A percentile compares a stretch with the other conserved stretches of the same genome.
Conservation (phyloP, 2,797 vertebrate genomes). For the Pseudochirops corinnae region DNA sequence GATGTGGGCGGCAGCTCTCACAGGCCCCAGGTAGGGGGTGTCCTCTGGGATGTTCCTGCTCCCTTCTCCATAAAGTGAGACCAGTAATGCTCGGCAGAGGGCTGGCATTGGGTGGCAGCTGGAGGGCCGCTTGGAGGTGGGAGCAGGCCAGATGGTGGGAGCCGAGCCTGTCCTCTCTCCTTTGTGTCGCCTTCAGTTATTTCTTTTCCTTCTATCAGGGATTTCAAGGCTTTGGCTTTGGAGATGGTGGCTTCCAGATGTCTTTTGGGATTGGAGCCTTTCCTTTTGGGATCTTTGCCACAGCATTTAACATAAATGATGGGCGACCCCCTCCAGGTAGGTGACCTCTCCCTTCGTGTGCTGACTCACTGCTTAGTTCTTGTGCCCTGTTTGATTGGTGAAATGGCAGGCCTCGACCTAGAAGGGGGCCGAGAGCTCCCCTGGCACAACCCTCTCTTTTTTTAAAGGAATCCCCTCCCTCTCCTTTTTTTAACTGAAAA, state of each 20-base stretch:
- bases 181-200: constrained; percentile 35
- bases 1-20: not conserved
- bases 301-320: constrained; percentile 99
- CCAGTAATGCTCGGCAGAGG: not conserved
- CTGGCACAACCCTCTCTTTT: not conserved
- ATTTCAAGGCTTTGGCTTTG: constrained; percentile 99
- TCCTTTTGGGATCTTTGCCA: constrained; percentile 99
- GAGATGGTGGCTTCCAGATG: constrained; percentile 99
- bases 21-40: not conserved
- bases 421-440: not conserved
- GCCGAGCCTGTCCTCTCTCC: constrained; percentile 22
- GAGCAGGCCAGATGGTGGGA: not conserved
- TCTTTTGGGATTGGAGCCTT: constrained; percentile 99
- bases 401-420: not conserved
- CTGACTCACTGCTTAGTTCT: not conserved
- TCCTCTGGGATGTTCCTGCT: not conserved
- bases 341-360: not conserved
- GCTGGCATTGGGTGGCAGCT: not conserved
- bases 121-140: not conserved
- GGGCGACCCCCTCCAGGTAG: constrained; percentile 97
- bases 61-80: not conserved
- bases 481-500: not conserved
- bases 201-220: constrained; percentile 87
- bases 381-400: too few species aligned
- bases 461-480: not conserved